Conservation (phyloP, 2,113 vertebrate species). For the Grammomys dolichurus region DNA sequence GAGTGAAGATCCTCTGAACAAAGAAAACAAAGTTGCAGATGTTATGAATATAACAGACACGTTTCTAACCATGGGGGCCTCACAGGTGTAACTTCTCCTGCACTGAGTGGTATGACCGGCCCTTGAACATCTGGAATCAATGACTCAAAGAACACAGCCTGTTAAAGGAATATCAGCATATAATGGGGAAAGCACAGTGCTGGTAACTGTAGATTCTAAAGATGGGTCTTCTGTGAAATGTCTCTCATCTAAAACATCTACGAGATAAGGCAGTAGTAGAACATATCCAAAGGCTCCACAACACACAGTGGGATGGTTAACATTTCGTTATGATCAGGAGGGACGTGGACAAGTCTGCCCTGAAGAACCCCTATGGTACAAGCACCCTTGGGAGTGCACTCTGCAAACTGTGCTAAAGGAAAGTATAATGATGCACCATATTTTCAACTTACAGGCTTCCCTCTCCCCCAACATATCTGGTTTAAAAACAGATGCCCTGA, state of each 20-base stretch:
- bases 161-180: not conserved
- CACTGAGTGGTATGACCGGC: not conserved
- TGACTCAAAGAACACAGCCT: not conserved
- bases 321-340: not conserved
- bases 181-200: fast-evolving
- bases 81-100: not conserved
- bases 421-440: not conserved
- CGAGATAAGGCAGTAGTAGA: not conserved
- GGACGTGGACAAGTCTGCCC: not conserved
- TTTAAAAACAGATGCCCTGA: not conserved
- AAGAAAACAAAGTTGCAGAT: not conserved
- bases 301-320: too few relatives aligned
- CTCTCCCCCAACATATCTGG: not conserved
- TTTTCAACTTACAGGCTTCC: slow-evolving; percentile 17
- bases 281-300: not conserved
- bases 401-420: not conserved
- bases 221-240: not conserved
- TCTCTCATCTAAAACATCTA: not conserved
- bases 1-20: not conserved
- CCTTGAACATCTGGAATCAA: not conserved
- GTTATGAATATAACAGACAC: not conserved
- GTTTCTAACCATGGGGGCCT: not conserved
- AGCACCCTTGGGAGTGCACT: not conserved
- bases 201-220: not conserved
- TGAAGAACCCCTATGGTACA: not conserved